Percentiles rank a stretch among this genome's conserved stretches.
These are phyloP conservation scores for Dorcus parallelipipedus DNA, from an alignment of 2,888 invertebrate genomes.

Conservation along the genomic window DNA sequence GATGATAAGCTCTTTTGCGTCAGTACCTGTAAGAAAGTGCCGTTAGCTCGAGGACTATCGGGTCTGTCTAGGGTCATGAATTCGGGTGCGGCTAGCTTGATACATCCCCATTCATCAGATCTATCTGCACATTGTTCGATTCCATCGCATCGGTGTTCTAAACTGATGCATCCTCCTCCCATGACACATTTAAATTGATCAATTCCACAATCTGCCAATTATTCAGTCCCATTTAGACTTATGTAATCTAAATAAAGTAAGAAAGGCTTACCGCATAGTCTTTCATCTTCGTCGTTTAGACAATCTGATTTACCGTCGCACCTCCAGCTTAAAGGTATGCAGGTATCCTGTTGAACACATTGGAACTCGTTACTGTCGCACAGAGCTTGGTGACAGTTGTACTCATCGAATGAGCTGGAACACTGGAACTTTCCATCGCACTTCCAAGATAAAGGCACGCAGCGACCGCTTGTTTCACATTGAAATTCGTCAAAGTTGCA, in stretches of 20 bases:
- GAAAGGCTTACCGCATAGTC: constrained; percentile 48
- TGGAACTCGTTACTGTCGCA: constrained; percentile 56
- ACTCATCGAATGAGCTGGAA: constrained; percentile 55
- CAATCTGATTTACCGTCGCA: constrained; percentile 61
- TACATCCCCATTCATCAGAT: constrained; percentile 63
- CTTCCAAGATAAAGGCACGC: constrained; percentile 57
- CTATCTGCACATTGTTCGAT: constrained; percentile 58
- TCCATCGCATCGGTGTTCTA: constrained; percentile 56
- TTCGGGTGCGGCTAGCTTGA: constrained; percentile 22
- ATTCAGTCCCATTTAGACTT: background rate
- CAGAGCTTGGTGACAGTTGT: constrained; percentile 49
- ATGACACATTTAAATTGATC: constrained; percentile 57
- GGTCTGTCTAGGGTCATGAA: constrained; percentile 15
- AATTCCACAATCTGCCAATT: constrained; percentile 49
- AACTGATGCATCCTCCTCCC: constrained; percentile 59
- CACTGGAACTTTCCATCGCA: constrained; percentile 60
- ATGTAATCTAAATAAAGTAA: background rate
- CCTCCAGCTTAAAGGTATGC: constrained; percentile 57
- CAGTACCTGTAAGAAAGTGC: constrained; percentile 25
- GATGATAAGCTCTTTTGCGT: background rate
- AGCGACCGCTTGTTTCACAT: constrained; percentile 49
- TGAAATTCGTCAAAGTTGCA: constrained; percentile 57
- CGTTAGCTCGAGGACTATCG: constrained; percentile 15
- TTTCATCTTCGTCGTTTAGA: constrained; percentile 57
- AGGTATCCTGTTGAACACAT: constrained; percentile 57